Evolutionary conservation across 2,888 invertebrate species (phyloP).

Genomic region (Dichetophora obliterata): DNA sequence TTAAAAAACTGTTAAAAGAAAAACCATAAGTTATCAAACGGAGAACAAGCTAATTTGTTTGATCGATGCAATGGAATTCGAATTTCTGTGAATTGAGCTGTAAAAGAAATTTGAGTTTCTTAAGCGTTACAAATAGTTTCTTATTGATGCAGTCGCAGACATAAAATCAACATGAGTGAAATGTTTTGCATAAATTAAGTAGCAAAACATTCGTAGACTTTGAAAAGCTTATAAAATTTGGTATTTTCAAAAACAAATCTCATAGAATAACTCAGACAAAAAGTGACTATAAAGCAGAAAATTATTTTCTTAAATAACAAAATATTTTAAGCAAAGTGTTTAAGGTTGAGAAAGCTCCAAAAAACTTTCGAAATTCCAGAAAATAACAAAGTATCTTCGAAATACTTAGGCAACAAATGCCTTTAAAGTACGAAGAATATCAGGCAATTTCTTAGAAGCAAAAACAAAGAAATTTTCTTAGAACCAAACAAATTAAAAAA

Average conservation of each 20-base stretch:
- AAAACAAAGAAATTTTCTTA: too few species aligned
- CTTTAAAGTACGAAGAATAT: too few species aligned
- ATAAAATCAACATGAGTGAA: not conserved
- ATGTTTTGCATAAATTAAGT: not conserved
- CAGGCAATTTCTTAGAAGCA: too few species aligned
- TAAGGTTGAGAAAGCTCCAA: too few species aligned
- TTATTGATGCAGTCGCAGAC: not conserved
- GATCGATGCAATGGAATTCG: conserved; percentile 28
- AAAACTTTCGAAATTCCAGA: too few species aligned
- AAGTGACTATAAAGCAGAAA: not conserved
- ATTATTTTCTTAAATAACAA: not conserved
- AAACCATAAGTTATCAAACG: not conserved
- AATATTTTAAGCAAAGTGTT: not conserved
- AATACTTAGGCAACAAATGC: too few species aligned
- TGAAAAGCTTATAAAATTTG: not conserved
- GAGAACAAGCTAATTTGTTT: conserved; percentile 22
- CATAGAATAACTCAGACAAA: not conserved
- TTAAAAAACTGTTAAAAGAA: conserved; percentile 40
- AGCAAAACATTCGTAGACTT: not conserved
- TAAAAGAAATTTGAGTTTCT: not conserved
- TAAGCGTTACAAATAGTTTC: not conserved
- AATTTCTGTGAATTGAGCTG: not conserved
- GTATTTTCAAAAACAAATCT: not conserved
- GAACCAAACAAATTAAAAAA: too few species aligned
- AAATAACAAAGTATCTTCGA: too few species aligned